Percentiles rank a stretch among this genome's conserved stretches.
Conservation (phyloP, 1,140 invertebrate species). For the Zophobas morio region DNA sequence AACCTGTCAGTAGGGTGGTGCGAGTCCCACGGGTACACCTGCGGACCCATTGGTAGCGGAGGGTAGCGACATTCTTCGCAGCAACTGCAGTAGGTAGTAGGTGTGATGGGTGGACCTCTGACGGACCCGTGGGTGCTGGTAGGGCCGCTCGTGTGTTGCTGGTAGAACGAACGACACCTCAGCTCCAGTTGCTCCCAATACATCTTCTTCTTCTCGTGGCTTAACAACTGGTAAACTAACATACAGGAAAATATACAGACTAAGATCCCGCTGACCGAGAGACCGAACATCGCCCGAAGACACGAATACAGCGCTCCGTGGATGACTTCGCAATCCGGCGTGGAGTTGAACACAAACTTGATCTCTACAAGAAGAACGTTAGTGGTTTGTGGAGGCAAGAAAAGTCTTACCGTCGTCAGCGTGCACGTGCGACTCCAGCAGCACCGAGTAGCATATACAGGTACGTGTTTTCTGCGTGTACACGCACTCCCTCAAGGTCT, state of each 20-base stretch:
- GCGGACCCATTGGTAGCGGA: slow-evolving; percentile 70
- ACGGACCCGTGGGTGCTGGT: slow-evolving; percentile 68
- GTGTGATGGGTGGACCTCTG: slow-evolving; percentile 63
- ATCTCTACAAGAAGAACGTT: slow-evolving; percentile 65
- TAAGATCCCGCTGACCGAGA: slow-evolving; percentile 89
- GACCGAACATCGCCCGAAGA: slow-evolving; percentile 87
- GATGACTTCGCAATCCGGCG: slow-evolving; percentile 88
- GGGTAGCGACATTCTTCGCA: slow-evolving; percentile 80
- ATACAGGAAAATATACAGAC: slow-evolving; percentile 93
- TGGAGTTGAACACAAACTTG: slow-evolving; percentile 84
- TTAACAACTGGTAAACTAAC: slow-evolving; percentile 90
- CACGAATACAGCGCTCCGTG: slow-evolving; percentile 90
- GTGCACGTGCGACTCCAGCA: slow-evolving; percentile 73
- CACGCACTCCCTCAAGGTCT: slow-evolving; percentile 88
- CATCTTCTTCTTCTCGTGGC: slow-evolving; percentile 93
- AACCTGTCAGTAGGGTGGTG: slow-evolving; percentile 68
- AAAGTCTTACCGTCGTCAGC: slow-evolving; percentile 72
- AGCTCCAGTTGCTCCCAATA: slow-evolving; percentile 93
- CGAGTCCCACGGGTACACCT: slow-evolving; percentile 69
- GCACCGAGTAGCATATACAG: slow-evolving; percentile 82
- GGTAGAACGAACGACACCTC: slow-evolving; percentile 83
- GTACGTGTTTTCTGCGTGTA: slow-evolving; percentile 84
- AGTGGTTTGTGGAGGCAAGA: neutral
- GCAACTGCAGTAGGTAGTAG: slow-evolving; percentile 75
- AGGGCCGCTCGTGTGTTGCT: slow-evolving; percentile 70